These are phyloP conservation scores for Erythrolamprus reginae DNA, from an alignment of 2,113 vertebrate species.

Conservation along the genomic window DNA sequence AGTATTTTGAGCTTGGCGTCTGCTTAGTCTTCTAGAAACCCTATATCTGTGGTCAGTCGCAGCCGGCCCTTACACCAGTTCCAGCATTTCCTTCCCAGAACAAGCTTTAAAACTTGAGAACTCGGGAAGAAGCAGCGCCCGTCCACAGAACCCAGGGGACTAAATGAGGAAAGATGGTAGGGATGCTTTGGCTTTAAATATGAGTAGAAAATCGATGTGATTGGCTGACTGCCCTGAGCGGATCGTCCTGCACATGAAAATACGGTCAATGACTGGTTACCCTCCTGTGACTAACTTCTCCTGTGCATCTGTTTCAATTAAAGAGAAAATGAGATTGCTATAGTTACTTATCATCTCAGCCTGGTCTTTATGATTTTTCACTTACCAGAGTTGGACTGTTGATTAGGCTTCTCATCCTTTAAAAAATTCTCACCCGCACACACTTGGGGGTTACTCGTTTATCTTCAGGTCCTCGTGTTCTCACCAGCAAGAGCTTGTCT, in stretches of 20 bases:
- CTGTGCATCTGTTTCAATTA: slow-evolving; percentile 6
- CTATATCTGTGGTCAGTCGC: not conserved
- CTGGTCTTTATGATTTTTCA: not conserved
- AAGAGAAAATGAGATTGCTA: not conserved
- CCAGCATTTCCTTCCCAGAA: not conserved
- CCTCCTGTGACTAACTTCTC: not conserved
- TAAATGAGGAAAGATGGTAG: not conserved
- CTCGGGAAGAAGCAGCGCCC: not conserved
- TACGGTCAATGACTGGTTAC: not conserved
- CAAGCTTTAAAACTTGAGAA: not conserved
- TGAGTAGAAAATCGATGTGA: not conserved
- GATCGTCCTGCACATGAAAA: not conserved
- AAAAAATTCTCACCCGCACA: not conserved
- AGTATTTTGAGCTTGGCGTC: not conserved
- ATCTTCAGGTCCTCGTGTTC: slow-evolving; percentile 20
- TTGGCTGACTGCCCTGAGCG: not conserved
- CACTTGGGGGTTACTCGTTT: slow-evolving; percentile 27
- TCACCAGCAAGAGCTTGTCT: slow-evolving; percentile 30
- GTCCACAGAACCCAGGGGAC: not conserved
- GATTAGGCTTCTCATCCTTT: slow-evolving; percentile 3
- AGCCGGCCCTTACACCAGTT: not conserved
- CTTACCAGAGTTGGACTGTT: not conserved
- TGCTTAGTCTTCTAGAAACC: not conserved
- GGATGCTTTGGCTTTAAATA: not conserved
- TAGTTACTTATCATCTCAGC: not conserved